phyloP scores from a whole-genome alignment of 1,140 invertebrate genomes.

The Drosophila nigrodunni region DNA sequence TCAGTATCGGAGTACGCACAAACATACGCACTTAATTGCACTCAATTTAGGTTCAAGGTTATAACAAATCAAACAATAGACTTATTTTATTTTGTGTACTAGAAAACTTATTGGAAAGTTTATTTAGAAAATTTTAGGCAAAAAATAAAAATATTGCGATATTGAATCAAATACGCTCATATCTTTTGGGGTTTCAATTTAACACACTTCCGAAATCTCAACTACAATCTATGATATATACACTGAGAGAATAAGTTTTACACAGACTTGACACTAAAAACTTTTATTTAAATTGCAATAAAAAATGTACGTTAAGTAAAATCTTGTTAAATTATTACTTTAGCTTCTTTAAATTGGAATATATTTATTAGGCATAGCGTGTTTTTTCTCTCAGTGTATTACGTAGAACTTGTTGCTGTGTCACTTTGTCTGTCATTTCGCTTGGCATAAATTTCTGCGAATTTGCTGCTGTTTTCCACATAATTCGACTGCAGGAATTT shows the following conservation, averaged over 20 bases:
- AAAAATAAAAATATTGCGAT: conserved; percentile 45
- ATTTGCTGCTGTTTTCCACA: conserved; percentile 61
- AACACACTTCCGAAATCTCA: background rate
- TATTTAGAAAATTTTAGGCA: conserved; percentile 29
- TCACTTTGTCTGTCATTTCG: conserved; percentile 60
- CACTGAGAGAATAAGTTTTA: too few relatives aligned
- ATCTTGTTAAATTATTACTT: too few relatives aligned
- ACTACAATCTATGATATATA: too few relatives aligned
- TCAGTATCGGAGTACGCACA: background rate
- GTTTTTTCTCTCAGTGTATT: too few relatives aligned
- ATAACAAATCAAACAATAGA: conserved; percentile 53
- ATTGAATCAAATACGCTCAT: conserved; percentile 39
- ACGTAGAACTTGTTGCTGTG: conserved; percentile 14
- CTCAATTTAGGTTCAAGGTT: conserved; percentile 75
- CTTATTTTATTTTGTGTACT: conserved; percentile 17
- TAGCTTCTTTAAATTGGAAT: too few relatives aligned
- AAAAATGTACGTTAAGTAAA: too few relatives aligned
- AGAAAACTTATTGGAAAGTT: conserved; percentile 11
- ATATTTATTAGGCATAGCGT: too few relatives aligned
- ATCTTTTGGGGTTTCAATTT: conserved; percentile 10
- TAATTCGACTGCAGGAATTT: conserved; percentile 46
- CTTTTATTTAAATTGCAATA: background rate
- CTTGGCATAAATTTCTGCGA: conserved; percentile 46
- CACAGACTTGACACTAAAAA: too few relatives aligned
- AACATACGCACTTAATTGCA: conserved; percentile 52